phyloP scores from a whole-genome alignment of 2,888 invertebrate species.

The Tetragnatha montana region DNA sequence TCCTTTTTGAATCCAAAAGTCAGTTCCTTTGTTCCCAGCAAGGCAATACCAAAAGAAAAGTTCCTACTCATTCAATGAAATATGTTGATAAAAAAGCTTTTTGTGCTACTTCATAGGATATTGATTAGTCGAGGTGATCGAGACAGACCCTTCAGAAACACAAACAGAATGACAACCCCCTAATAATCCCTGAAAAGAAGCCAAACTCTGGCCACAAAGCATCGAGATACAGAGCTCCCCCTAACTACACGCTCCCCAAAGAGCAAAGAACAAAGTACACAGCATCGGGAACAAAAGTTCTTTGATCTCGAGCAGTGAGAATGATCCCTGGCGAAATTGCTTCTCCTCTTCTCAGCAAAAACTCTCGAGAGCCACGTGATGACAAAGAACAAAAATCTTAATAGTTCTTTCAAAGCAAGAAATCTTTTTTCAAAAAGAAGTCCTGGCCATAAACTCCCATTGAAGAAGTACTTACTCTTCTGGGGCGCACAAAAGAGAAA shows the following conservation, averaged over 20 bases:
- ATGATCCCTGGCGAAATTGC: conserved; percentile 27
- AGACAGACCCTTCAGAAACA: too few species aligned
- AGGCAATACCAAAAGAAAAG: too few species aligned
- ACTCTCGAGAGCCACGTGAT: conserved; percentile 25
- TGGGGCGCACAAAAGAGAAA: conserved; percentile 59
- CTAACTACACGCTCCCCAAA: neutral
- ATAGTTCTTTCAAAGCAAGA: conserved; percentile 70
- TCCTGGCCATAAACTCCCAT: conserved; percentile 64
- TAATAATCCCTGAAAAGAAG: too few species aligned
- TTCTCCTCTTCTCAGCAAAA: neutral
- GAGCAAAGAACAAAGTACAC: conserved; percentile 11
- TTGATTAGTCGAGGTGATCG: too few species aligned
- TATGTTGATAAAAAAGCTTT: too few species aligned
- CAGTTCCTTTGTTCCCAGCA: neutral
- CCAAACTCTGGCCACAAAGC: too few species aligned
- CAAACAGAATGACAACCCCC: too few species aligned
- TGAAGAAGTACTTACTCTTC: conserved; percentile 66
- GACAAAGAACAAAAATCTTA: conserved; percentile 61
- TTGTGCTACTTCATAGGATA: too few species aligned
- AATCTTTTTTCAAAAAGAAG: conserved; percentile 62
- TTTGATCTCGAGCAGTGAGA: conserved; percentile 58
- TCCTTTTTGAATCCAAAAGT: neutral
- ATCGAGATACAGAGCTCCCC: neutral
- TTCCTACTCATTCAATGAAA: too few species aligned
- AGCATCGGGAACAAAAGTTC: conserved; percentile 28